These are phyloP conservation scores for Heteronetta atricapilla DNA, from an alignment of 2,113 vertebrate genomes.

Conservation along the genomic window DNA sequence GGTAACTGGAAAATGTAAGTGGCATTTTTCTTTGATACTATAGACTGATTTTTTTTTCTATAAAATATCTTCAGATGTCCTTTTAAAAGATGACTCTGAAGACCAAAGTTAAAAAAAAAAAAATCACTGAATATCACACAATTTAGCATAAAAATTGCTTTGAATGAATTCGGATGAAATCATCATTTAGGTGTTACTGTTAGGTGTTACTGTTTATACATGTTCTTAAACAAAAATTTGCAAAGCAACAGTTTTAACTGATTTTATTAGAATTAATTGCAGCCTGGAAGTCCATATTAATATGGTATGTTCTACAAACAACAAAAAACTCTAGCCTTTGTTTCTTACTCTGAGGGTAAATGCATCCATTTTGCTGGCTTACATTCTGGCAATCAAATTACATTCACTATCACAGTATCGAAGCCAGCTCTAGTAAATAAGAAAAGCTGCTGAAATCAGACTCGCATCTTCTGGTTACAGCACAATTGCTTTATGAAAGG, in stretches of 20 bases:
- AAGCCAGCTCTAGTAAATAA: not conserved
- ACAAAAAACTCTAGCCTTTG: not conserved
- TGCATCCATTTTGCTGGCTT: not conserved
- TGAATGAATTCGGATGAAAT: not conserved
- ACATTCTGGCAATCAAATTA: not conserved
- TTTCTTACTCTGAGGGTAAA: not conserved
- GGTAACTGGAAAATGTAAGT: not conserved
- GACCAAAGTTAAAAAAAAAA: not conserved
- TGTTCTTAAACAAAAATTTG: not conserved
- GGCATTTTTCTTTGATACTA: not conserved
- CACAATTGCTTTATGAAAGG: not conserved
- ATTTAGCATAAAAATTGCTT: not conserved
- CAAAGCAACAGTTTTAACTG: not conserved
- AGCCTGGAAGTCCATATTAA: not conserved
- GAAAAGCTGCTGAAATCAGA: not conserved
- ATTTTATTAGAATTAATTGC: not conserved
- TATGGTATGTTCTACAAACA: not conserved
- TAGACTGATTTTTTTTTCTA: not conserved
- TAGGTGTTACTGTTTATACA: not conserved
- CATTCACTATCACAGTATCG: not conserved
- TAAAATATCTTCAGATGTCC: not conserved
- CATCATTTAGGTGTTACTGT: not conserved
- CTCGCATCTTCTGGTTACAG: not conserved
- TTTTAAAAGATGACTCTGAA: not conserved
- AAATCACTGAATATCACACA: not conserved